Conservation (phyloP, 2,797 vertebrate genomes). For the Acanthopagrus latus region DNA sequence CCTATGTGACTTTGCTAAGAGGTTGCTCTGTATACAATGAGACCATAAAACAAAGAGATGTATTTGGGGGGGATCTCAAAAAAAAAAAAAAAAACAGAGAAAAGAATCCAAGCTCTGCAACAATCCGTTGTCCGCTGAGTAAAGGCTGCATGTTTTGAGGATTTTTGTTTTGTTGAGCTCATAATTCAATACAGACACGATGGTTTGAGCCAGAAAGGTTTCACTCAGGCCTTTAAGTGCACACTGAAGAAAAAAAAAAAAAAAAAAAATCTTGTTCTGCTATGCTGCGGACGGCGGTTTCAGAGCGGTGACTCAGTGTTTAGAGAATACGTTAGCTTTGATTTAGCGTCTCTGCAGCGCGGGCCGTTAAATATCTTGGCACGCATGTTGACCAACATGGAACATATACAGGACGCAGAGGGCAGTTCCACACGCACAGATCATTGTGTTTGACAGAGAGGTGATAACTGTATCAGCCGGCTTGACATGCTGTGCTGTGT, state of each 20-base stretch:
- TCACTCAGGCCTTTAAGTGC: constrained; percentile 73
- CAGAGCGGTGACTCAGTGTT: constrained; percentile 62
- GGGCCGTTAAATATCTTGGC: constrained; percentile 23
- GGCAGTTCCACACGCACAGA: not conserved
- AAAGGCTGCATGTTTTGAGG: constrained; percentile 78
- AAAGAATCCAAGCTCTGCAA: constrained; percentile 63
- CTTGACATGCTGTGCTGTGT: not conserved
- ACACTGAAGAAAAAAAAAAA: constrained; percentile 12
- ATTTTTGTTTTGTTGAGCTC: constrained; percentile 86
- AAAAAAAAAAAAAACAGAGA: constrained; percentile 42
- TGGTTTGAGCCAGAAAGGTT: constrained; percentile 77
- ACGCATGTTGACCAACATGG: constrained; percentile 6
- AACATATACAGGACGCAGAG: not conserved
- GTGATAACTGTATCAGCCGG: not conserved
- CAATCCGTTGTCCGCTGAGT: constrained; percentile 77
- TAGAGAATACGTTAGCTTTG: constrained; percentile 43
- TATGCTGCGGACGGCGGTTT: constrained; percentile 69
- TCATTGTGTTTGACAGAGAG: not conserved
- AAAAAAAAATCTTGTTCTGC: constrained; percentile 34
- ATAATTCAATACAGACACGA: constrained; percentile 85
- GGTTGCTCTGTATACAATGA: constrained; percentile 65
- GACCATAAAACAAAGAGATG: constrained; percentile 76
- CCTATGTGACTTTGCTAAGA: constrained; percentile 53
- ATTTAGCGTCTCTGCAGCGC: constrained; percentile 24
- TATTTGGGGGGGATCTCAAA: constrained; percentile 69